These are phyloP conservation scores for Mustelus asterias DNA, from an alignment of 2,113 vertebrate species.

Conservation along the genomic window DNA sequence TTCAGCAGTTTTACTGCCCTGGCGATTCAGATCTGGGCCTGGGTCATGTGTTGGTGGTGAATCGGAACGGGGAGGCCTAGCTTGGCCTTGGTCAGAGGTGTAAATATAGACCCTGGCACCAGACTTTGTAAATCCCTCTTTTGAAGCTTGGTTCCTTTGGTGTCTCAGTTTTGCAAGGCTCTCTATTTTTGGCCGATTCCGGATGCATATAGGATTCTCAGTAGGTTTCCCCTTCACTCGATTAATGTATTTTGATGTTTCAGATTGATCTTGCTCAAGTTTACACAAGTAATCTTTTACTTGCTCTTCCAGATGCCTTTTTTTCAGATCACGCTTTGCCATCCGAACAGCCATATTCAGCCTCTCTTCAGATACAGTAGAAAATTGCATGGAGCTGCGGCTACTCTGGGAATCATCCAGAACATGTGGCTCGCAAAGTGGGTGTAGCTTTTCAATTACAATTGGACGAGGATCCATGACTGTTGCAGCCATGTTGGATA, in stretches of 20 bases:
- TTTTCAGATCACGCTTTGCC: slow-evolving; percentile 76
- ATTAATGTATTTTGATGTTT: slow-evolving; percentile 44
- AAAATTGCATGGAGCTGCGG: slow-evolving; percentile 64
- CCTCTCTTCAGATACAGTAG: slow-evolving; percentile 76
- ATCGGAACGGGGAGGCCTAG: slow-evolving; percentile 36
- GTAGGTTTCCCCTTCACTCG: slow-evolving; percentile 42
- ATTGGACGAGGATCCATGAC: slow-evolving; percentile 67
- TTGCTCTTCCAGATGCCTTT: slow-evolving; percentile 55
- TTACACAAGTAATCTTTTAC: slow-evolving; percentile 43
- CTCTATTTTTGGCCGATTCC: slow-evolving; percentile 37
- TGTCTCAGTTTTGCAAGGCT: slow-evolving; percentile 33
- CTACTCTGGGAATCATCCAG: slow-evolving; percentile 44
- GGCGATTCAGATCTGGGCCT: slow-evolving; percentile 42
- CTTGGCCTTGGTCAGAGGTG: slow-evolving; percentile 43
- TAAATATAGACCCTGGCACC: slow-evolving; percentile 51
- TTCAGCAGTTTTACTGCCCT: slow-evolving; percentile 46
- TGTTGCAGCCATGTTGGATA: slow-evolving; percentile 62
- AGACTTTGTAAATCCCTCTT: slow-evolving; percentile 44
- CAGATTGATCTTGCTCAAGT: slow-evolving; percentile 37
- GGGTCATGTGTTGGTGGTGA: slow-evolving; percentile 57
- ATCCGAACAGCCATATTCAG: slow-evolving; percentile 71
- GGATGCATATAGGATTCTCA: slow-evolving; percentile 17
- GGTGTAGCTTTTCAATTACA: slow-evolving; percentile 74
- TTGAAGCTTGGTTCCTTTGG: slow-evolving; percentile 40
- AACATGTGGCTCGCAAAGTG: neutral